Evolutionary conservation across 2,888 invertebrate species (phyloP).

Genomic region (Branchipolynoe longqiensis): DNA sequence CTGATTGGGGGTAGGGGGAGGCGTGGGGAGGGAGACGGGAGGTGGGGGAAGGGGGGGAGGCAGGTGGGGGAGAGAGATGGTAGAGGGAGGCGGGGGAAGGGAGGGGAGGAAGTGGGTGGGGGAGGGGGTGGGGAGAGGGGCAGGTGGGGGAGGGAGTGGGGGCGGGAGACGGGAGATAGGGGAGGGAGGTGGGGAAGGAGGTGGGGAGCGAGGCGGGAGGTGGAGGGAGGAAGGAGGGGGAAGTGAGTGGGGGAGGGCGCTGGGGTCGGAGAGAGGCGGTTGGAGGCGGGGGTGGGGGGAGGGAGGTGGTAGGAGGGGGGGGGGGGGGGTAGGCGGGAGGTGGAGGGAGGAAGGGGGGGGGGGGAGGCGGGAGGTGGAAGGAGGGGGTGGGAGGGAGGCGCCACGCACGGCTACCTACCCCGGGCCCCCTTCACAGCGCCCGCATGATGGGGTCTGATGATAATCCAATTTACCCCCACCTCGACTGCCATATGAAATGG

Average conservation of each 20-base stretch:
- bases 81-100: too few relatives aligned
- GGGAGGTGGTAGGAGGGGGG: too few relatives aligned
- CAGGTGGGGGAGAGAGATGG: too few relatives aligned
- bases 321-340: too few relatives aligned
- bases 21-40: background rate
- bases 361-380: background rate
- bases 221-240: background rate
- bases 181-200: background rate
- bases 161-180: too few relatives aligned
- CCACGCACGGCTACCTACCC: too few relatives aligned
- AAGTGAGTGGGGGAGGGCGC: background rate
- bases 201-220: background rate
- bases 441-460: constrained; percentile 53
- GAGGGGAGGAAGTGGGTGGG: background rate
- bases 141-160: background rate
- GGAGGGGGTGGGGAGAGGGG: background rate
- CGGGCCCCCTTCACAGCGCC: background rate
- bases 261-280: background rate
- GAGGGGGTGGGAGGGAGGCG: background rate
- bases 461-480: constrained; percentile 40
- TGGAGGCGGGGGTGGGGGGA: background rate
- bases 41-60: background rate
- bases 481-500: background rate
- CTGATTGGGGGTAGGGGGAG: background rate
- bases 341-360: background rate